Evolutionary conservation across 2,888 invertebrate species (phyloP).

Genomic region (Trichogramma evanescens): DNA sequence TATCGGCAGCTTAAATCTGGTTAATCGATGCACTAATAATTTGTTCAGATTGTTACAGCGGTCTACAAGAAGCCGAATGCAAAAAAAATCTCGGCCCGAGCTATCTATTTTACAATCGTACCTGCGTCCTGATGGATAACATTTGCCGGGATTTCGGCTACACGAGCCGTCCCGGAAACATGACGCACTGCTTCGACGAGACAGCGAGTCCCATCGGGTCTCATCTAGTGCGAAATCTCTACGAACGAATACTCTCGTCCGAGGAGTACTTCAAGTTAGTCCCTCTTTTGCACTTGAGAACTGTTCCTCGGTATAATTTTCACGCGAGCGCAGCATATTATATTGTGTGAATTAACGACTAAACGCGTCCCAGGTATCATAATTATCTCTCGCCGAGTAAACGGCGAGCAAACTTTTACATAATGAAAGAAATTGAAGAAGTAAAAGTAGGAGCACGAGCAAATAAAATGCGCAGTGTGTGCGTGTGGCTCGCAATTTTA

Average conservation of each 20-base stretch:
- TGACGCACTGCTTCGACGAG: slow-evolving; percentile 48
- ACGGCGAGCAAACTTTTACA: no score
- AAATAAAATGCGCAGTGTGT: no score
- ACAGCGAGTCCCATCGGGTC: background rate
- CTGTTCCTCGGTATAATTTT: background rate
- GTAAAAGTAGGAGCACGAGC: no score
- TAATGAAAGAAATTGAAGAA: no score
- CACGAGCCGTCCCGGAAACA: slow-evolving; percentile 42
- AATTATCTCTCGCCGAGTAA: no score
- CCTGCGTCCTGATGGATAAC: slow-evolving; percentile 49
- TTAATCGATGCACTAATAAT: slow-evolving; percentile 8
- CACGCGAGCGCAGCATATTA: slow-evolving; percentile 4
- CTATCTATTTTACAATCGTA: slow-evolving; percentile 51
- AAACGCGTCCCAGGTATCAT: no score
- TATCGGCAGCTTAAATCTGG: background rate
- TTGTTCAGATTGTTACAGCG: slow-evolving; percentile 59
- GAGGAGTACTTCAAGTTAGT: slow-evolving; percentile 65
- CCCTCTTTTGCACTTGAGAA: background rate
- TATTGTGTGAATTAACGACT: no score
- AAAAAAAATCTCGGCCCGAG: slow-evolving; percentile 43
- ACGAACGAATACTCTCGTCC: slow-evolving; percentile 54
- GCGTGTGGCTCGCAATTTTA: background rate
- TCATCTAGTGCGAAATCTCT: slow-evolving; percentile 51
- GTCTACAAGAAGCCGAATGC: slow-evolving; percentile 55
- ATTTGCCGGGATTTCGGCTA: slow-evolving; percentile 50